These are phyloP conservation scores for Tipula unca DNA, from an alignment of 2,888 invertebrate genomes.

Conservation along the genomic window DNA sequence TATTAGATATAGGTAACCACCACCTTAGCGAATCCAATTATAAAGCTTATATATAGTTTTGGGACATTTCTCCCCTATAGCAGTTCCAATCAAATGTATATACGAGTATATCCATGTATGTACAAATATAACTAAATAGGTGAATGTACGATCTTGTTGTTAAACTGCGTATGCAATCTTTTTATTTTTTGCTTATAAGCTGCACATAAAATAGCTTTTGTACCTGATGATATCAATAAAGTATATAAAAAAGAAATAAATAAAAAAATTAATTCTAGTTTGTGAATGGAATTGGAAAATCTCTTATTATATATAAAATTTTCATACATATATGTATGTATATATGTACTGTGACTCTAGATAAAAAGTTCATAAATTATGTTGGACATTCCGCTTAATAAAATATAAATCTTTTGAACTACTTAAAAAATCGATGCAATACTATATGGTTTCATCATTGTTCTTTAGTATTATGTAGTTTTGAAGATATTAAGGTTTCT, in stretches of 20 bases:
- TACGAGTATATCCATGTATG: no score
- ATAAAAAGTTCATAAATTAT: conserved; percentile 8
- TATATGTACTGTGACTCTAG: neutral
- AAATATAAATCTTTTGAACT: neutral
- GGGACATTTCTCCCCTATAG: neutral
- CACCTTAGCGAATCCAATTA: neutral
- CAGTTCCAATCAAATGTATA: neutral
- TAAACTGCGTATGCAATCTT: neutral
- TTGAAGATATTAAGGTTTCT: neutral
- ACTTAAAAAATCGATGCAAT: neutral
- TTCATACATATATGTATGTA: neutral
- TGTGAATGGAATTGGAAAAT: conserved; percentile 8
- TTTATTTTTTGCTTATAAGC: neutral
- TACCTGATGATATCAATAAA: neutral
- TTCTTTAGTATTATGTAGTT: neutral
- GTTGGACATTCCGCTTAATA: neutral
- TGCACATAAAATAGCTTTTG: neutral
- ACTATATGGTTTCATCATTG: neutral
- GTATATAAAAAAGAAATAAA: neutral
- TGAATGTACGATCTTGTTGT: neutral
- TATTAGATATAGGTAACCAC: neutral
- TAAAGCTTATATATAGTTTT: neutral
- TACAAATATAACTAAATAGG: neutral
- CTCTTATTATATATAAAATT: neutral
- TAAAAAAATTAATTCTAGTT: neutral